Evolutionary conservation across 1,140 invertebrate genomes (phyloP).

Genomic region (Drosophila funebris): DNA sequence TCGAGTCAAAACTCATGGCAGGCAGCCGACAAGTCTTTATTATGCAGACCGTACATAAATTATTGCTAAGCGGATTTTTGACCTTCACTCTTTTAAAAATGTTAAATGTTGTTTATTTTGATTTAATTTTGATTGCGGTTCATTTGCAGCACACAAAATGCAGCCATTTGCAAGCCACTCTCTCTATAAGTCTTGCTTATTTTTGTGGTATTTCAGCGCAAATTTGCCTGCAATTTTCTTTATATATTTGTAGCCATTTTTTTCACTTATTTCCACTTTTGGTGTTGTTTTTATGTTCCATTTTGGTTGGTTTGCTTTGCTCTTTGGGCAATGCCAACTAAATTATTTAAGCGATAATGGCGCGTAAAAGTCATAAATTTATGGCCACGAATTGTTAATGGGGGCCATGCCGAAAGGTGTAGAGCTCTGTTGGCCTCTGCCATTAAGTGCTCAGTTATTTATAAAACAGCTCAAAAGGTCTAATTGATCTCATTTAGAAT

Average conservation of each 20-base stretch:
- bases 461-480: not conserved
- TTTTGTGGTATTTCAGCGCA: constrained; percentile 15
- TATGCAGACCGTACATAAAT: constrained; percentile 11
- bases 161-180: constrained; percentile 24
- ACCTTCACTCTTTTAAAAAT: constrained; percentile 19
- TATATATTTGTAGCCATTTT: constrained; percentile 1
- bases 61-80: constrained; percentile 25
- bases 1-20: not conserved
- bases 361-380: constrained; percentile 72
- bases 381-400: constrained; percentile 37
- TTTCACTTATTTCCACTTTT: constrained; percentile 9
- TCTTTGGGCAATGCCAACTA: constrained; percentile 37
- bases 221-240: constrained; percentile 47
- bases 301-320: constrained; percentile 35
- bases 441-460: constrained; percentile 36
- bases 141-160: constrained; percentile 50
- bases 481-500: constrained; percentile 39
- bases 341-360: constrained; percentile 79
- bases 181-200: constrained; percentile 12
- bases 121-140: constrained; percentile 65
- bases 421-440: constrained; percentile 11
- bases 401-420: constrained; percentile 36
- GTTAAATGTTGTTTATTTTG: constrained; percentile 42
- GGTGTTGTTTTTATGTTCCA: constrained; percentile 14
- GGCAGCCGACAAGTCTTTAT: not conserved